phyloP scores from a whole-genome alignment of 1,140 invertebrate species.

The Nylanderia fulva region DNA sequence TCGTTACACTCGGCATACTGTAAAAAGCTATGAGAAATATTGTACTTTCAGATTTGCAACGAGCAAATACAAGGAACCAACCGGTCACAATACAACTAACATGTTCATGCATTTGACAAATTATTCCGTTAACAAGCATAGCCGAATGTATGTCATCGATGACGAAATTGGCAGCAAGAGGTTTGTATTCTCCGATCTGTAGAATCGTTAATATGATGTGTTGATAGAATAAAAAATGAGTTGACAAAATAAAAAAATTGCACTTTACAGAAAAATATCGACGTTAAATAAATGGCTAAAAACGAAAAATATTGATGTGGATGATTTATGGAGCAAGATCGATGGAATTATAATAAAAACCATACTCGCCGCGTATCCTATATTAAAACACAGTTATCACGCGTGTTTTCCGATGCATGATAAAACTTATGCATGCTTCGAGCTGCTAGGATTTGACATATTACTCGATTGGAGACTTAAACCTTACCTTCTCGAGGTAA shows the following conservation, averaged over 20 bases:
- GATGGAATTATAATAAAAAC: slow-evolving; percentile 97
- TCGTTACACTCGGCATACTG: not conserved
- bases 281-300: slow-evolving; percentile 92
- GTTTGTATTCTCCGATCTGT: slow-evolving; percentile 78
- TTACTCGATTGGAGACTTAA: slow-evolving; percentile 94
- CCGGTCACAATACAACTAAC: slow-evolving; percentile 91
- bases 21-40: not conserved
- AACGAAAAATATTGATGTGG: slow-evolving; percentile 90
- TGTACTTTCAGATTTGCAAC: slow-evolving; percentile 91
- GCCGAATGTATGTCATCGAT: slow-evolving; percentile 91
- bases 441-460: slow-evolving; percentile 95
- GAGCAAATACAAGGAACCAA: slow-evolving; percentile 93
- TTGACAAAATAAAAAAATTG: slow-evolving; percentile 29
- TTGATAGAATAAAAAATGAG: not conserved
- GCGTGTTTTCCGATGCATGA: slow-evolving; percentile 95
- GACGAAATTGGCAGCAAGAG: slow-evolving; percentile 94
- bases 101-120: slow-evolving; percentile 99
- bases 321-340: slow-evolving; percentile 92
- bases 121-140: slow-evolving; percentile 98
- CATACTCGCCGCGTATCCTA: slow-evolving; percentile 93
- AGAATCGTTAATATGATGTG: not conserved
- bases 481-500: slow-evolving; percentile 94
- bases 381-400: slow-evolving; percentile 94
- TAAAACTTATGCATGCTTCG: slow-evolving; percentile 94
- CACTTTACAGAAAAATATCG: slow-evolving; percentile 89